Percentiles rank a stretch among this genome's conserved stretches.
These are phyloP conservation scores for Lathamus discolor DNA, from an alignment of 2,113 vertebrate species.

Conservation along the genomic window DNA sequence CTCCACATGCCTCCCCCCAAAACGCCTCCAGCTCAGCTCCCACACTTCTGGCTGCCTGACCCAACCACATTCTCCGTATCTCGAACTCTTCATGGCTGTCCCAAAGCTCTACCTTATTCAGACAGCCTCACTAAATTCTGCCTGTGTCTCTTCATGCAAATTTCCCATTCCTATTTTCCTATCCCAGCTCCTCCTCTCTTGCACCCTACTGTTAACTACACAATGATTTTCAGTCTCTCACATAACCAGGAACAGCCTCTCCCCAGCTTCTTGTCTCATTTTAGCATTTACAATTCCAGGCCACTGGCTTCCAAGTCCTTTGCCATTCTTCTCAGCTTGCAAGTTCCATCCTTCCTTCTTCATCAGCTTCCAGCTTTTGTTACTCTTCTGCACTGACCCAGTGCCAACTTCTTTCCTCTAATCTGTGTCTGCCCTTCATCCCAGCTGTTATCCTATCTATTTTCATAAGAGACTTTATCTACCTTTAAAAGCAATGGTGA, in stretches of 20 bases:
- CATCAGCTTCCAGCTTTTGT: slow-evolving; percentile 1
- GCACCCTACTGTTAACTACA: neutral
- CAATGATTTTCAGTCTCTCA: neutral
- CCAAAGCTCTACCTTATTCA: neutral
- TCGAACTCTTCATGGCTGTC: neutral
- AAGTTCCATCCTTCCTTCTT: neutral
- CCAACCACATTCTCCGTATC: neutral
- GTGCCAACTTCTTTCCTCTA: neutral
- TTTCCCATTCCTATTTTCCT: neutral
- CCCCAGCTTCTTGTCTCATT: neutral
- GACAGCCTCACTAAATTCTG: neutral
- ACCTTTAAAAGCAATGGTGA: neutral
- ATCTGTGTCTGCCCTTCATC: neutral
- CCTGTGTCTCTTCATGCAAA: neutral
- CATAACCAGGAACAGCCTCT: slow-evolving; percentile 8
- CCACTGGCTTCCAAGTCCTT: neutral
- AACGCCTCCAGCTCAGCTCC: slow-evolving; percentile 27
- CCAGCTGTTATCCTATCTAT: neutral
- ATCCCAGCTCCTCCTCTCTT: neutral
- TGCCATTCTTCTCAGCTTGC: slow-evolving; percentile 26
- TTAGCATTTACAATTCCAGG: neutral
- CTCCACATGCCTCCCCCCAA: neutral
- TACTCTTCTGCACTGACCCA: neutral
- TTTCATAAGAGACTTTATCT: neutral
- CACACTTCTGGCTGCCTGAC: slow-evolving; percentile 9